Base-by-base conservation (phyloP, 2,888 invertebrate genomes). In the Encarsia formosa region DNA sequence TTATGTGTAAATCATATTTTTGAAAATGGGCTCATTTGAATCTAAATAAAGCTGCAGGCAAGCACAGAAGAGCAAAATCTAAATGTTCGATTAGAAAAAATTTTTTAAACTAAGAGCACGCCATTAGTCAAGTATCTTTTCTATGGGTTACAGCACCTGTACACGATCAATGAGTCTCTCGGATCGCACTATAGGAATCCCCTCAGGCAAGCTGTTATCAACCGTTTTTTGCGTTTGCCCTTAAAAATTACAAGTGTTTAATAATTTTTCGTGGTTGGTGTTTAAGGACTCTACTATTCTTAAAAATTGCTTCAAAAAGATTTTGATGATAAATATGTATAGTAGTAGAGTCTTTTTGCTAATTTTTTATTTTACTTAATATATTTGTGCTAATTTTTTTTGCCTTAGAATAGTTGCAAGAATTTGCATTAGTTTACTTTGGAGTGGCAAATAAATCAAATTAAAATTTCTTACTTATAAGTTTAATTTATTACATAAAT, bases 71-170 rank as follows among this genome's bases (percentile, higher is more conserved):
- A 16, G 9, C 11, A 13, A 23, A 26, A 16, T 40, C 43, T 24
- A 9, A 40, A 26, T 35, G 5, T 16, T 9, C 29, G 18, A 19
- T n/a, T 4, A 5, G 16, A 19, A n/a, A 4, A 26, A 26, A 6
- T 8, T 8, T 8, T 26, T 26, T 26, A 26, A 26, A n/a, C n/a
- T 15, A 37, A 37, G 18, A 37, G 19, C 37, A 26, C n/a, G n/a
- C n/a, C n/a, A n/a, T n/a, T 40, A 48, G 51, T 35, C 48, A 53
- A 48, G 48, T 51, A 8, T 56, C 29, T 57, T 26, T 57, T 57
- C 61, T 68, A 80, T 84, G 82, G 82, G 37, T 85, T 85, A 77
- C 85, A 86, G 86, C 85, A 84, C 83, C 83, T 84, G 82, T 83
- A 83, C 62, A 69, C 65, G 65, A 66, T 69, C 62, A 76, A 75